A percentile compares a stretch with the other conserved stretches of the same genome.
Conservation (phyloP, 2,888 invertebrate species). For the Drosophila subsilvestris region DNA sequence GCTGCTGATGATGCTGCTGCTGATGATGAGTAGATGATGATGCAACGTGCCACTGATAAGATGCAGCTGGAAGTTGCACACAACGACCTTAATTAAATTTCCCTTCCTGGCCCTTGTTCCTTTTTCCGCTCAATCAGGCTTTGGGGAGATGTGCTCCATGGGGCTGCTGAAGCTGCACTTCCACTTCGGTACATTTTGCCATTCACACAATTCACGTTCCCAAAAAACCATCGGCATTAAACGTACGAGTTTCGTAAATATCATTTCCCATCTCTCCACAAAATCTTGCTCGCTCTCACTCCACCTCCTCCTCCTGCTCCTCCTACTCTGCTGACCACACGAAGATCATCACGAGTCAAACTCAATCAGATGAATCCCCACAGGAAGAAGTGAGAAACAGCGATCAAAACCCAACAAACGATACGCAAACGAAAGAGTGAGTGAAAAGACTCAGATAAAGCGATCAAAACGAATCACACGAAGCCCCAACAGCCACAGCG, state of each 20-base stretch:
- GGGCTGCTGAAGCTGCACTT: no score
- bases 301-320: conserved; percentile 26
- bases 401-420: background rate
- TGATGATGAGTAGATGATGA: conserved; percentile 30
- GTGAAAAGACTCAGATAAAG: background rate
- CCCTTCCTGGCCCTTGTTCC: conserved; percentile 13
- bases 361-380: background rate
- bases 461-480: background rate
- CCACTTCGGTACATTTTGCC: background rate
- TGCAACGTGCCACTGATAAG: conserved; percentile 70
- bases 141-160: background rate
- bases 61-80: conserved; percentile 38
- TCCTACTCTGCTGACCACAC: conserved; percentile 40
- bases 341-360: conserved; percentile 37
- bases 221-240: no score
- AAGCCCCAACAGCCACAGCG: background rate
- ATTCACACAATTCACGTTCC: background rate
- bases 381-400: background rate
- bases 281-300: conserved; percentile 19
- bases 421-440: background rate
- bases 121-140: conserved; percentile 27
- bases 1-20: conserved; percentile 1
- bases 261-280: background rate
- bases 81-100: conserved; percentile 76
- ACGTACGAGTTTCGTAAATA: no score